Evolutionary conservation across 2,113 vertebrate species (phyloP).

Genomic region (Grantiella picta): DNA sequence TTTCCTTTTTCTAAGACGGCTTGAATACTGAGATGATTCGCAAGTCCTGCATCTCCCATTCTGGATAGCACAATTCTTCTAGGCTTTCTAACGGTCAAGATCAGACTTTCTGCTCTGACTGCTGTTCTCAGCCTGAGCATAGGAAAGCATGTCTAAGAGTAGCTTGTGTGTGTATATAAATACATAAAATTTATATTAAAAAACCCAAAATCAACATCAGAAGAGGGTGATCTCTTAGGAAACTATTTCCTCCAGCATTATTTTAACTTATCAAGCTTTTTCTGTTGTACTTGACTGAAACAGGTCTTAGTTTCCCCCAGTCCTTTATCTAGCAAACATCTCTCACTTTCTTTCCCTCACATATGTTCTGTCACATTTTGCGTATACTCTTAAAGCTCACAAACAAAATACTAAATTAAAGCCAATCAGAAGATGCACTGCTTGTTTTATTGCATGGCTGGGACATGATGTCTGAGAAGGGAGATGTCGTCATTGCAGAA

Average conservation of each 20-base stretch:
- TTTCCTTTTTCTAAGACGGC: background rate
- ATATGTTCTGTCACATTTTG: background rate
- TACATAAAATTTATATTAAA: background rate
- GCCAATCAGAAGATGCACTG: background rate
- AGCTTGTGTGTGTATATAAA: background rate
- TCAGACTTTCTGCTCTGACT: background rate
- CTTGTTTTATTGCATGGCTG: background rate
- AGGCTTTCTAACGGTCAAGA: background rate
- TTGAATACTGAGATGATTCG: background rate
- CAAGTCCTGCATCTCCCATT: background rate
- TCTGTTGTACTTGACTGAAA: background rate
- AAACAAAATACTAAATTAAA: background rate
- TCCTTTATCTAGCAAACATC: background rate
- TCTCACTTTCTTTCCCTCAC: background rate
- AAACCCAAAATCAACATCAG: background rate
- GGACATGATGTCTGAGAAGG: background rate
- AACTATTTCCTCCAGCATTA: background rate
- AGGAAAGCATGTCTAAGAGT: background rate
- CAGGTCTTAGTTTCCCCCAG: background rate
- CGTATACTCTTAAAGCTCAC: background rate
- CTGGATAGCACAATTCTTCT: background rate
- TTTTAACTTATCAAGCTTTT: background rate
- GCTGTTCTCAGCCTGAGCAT: background rate
- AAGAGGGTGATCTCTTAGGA: background rate
- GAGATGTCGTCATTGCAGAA: background rate